Evolutionary conservation across 1,140 invertebrate genomes (phyloP).

Genomic region (Sinella curviseta): DNA sequence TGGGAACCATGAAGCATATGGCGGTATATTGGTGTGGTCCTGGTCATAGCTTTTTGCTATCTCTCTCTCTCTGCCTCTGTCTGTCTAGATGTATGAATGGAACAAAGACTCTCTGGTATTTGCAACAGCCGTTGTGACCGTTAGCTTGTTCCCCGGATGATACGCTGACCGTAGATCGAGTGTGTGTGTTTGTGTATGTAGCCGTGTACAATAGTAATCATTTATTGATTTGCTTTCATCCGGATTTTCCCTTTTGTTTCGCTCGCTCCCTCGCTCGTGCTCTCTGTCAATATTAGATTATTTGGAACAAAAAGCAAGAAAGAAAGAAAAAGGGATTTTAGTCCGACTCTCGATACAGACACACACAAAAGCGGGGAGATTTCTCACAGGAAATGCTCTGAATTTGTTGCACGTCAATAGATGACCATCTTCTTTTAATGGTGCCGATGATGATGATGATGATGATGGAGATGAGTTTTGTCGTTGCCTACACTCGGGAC

Average conservation of each 20-base stretch:
- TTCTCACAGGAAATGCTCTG: conserved; percentile 1
- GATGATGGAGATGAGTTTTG: too few species aligned
- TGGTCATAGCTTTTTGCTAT: background rate
- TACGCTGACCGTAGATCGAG: too few species aligned
- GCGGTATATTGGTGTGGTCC: too few species aligned
- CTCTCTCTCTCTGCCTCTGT: background rate
- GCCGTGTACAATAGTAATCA: background rate
- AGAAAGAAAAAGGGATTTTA: background rate
- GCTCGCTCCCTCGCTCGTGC: background rate
- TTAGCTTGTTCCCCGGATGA: background rate
- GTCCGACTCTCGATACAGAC: background rate
- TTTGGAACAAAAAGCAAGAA: background rate
- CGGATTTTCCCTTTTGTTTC: background rate
- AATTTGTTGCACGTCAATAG: background rate
- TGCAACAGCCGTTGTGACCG: background rate
- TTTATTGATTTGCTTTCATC: conserved; percentile 11
- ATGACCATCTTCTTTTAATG: background rate
- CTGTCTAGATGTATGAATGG: background rate
- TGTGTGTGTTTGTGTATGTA: background rate
- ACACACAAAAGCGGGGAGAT: background rate
- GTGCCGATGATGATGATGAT: too few species aligned
- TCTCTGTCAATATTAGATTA: conserved; percentile 1
- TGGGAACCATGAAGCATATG: background rate
- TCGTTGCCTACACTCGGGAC: too few species aligned
- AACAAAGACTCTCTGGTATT: background rate